Conservation (phyloP, 2,888 invertebrate genomes). For the Metallyticus violacea region DNA sequence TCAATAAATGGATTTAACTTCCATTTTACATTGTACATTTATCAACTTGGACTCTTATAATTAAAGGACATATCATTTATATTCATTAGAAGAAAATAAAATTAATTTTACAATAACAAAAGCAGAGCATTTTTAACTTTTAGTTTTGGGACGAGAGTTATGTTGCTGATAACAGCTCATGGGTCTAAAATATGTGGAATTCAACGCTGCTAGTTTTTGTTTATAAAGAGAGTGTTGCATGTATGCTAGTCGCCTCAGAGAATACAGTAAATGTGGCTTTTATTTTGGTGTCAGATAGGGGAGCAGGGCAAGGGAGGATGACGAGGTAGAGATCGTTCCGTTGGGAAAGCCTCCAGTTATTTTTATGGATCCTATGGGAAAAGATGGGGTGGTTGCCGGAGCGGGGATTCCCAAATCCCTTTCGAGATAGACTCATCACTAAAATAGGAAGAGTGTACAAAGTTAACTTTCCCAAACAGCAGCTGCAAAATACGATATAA, state of each 20-base stretch:
- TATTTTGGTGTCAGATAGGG: background rate
- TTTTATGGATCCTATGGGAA: conserved; percentile 2
- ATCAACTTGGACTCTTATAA: too few relatives aligned
- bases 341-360: background rate
- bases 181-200: background rate
- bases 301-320: too few relatives aligned
- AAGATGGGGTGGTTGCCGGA: background rate
- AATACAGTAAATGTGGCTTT: background rate
- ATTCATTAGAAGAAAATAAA: too few relatives aligned
- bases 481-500: background rate
- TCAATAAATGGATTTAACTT: too few relatives aligned
- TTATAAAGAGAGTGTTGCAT: background rate
- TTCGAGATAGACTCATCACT: background rate
- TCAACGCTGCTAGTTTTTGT: background rate
- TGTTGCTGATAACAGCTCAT: background rate
- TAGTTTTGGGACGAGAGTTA: background rate
- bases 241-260: background rate
- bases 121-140: too few relatives aligned
- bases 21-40: too few relatives aligned
- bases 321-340: background rate
- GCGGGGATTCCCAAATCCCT: background rate
- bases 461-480: background rate
- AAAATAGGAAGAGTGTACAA: background rate
- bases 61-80: too few relatives aligned
- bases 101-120: too few relatives aligned